Conservation (phyloP, 2,113 vertebrate species). For the Nymphicus hollandicus region DNA sequence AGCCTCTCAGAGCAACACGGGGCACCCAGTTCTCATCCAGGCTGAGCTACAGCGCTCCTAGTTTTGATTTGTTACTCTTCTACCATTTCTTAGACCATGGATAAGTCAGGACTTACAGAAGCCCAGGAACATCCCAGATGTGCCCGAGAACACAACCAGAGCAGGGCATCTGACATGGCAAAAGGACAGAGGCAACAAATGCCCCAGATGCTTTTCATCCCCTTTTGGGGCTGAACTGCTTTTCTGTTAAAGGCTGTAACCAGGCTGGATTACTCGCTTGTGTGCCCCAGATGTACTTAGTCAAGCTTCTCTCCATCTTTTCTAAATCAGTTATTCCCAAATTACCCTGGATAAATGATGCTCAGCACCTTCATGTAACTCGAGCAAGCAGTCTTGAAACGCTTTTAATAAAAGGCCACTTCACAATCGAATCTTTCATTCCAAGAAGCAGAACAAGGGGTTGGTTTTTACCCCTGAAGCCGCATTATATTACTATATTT, state of each 20-base stretch:
- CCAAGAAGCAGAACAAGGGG: neutral
- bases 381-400: neutral
- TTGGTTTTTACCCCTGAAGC: neutral
- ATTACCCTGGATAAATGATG: neutral
- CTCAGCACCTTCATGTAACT: neutral
- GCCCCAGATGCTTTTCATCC: neutral
- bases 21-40: neutral
- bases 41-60: neutral
- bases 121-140: neutral
- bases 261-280: neutral
- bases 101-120: neutral
- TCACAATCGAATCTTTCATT: neutral
- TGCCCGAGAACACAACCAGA: neutral
- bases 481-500: neutral
- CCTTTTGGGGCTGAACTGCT: neutral
- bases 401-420: neutral
- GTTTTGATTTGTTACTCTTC: neutral
- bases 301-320: neutral
- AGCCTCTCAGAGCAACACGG: neutral
- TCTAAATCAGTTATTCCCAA: neutral
- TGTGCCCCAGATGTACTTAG: neutral
- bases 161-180: neutral
- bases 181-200: neutral
- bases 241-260: neutral
- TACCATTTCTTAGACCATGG: neutral